A percentile compares a stretch with the other conserved stretches of the same genome.
These are phyloP conservation scores for Cavia aperea DNA, from an alignment of 2,113 vertebrate genomes.

Conservation along the genomic window DNA sequence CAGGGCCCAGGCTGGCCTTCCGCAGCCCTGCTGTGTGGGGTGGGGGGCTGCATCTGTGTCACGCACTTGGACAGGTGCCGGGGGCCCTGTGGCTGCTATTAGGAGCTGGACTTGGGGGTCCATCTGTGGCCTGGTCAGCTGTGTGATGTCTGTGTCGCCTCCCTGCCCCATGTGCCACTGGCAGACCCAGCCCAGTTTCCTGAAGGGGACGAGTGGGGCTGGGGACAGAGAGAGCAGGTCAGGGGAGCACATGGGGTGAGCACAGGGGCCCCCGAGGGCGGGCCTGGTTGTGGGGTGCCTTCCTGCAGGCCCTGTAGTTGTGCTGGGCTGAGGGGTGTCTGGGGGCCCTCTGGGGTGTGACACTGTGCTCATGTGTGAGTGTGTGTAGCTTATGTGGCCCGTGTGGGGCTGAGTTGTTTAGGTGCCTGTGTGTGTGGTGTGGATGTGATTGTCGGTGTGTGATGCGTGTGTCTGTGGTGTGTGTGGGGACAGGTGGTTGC, in stretches of 20 bases:
- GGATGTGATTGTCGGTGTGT: neutral
- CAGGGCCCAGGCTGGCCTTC: neutral
- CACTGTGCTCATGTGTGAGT: neutral
- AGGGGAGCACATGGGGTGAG: neutral
- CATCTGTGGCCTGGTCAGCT: neutral
- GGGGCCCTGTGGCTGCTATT: neutral
- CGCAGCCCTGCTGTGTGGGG: neutral
- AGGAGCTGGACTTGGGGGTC: neutral
- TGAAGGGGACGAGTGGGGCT: fast-evolving
- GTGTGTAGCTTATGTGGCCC: neutral
- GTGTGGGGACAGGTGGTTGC: neutral
- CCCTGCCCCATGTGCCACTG: neutral
- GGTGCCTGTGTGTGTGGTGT: neutral
- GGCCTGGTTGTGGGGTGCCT: neutral
- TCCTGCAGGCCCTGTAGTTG: neutral
- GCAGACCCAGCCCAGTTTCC: neutral
- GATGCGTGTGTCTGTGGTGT: neutral
- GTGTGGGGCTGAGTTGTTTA: neutral
- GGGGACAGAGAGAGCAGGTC: neutral
- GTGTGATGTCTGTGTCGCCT: neutral
- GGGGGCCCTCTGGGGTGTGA: neutral
- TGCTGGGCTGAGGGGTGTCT: neutral
- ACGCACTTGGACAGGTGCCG: neutral
- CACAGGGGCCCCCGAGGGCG: neutral
- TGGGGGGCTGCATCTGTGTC: neutral